Evolutionary conservation across 2,888 invertebrate genomes (phyloP).

Genomic region (Eupithecia subumbrata): DNA sequence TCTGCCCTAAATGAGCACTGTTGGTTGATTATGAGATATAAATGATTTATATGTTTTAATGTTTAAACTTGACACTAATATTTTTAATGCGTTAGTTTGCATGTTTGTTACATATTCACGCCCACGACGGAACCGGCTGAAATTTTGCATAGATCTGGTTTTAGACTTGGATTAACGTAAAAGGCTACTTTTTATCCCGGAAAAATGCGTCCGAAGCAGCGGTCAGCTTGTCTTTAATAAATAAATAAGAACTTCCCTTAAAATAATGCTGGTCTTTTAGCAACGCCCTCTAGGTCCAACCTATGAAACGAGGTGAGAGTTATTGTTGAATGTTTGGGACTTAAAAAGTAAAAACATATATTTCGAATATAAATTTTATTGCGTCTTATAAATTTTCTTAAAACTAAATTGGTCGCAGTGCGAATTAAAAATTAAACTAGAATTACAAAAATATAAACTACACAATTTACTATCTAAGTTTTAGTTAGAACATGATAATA

Average conservation of each 20-base stretch:
- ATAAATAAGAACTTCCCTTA: not conserved
- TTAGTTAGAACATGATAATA: conserved; percentile 64
- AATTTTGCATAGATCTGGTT: not conserved
- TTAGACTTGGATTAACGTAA: not conserved
- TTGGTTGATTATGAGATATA: conserved; percentile 43
- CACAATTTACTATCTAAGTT: conserved; percentile 61
- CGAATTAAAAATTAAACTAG: conserved; percentile 68
- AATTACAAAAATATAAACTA: conserved; percentile 68
- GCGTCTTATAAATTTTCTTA: conserved; percentile 81
- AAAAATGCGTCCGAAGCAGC: not conserved
- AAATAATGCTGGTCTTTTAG: not conserved
- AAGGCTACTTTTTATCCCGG: not conserved
- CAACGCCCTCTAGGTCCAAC: not conserved
- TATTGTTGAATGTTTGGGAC: not conserved
- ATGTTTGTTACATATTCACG: not conserved
- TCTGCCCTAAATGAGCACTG: conserved; percentile 42
- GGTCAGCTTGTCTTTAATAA: not conserved
- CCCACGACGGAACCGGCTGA: not conserved
- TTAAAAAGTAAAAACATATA: conserved; percentile 44
- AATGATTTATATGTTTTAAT: conserved; percentile 29
- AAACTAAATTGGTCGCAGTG: conserved; percentile 78
- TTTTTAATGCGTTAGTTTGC: not conserved
- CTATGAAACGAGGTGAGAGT: not conserved
- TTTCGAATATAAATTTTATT: conserved; percentile 81
- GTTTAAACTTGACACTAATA: not conserved